These are phyloP conservation scores for Drepana falcataria DNA, from an alignment of 2,888 invertebrate species.

Conservation along the genomic window DNA sequence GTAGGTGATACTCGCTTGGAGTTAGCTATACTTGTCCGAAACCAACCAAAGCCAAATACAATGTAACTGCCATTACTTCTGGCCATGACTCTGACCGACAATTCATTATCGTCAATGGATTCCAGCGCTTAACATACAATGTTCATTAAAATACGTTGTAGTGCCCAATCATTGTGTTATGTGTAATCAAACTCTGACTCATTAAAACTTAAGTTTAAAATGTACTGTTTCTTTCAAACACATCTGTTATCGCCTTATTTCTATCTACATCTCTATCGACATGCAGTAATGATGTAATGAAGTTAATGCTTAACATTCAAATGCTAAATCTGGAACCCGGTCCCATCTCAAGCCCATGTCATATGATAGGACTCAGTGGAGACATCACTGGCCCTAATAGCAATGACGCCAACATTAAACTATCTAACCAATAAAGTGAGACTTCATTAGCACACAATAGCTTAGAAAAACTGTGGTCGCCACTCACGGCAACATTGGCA, in stretches of 20 bases:
- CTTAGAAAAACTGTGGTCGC: constrained; percentile 15
- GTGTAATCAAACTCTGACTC: neutral
- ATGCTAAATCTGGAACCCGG: too few species aligned
- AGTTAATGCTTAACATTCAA: too few species aligned
- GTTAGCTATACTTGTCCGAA: neutral
- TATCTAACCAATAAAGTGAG: neutral
- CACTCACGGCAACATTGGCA: neutral
- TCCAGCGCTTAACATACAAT: neutral
- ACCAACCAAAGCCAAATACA: neutral
- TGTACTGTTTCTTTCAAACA: too few species aligned
- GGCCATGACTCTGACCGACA: neutral
- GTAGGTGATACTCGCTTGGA: neutral
- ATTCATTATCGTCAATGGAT: neutral
- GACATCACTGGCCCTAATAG: too few species aligned
- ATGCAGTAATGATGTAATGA: too few species aligned
- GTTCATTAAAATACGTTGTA: neutral
- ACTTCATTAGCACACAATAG: constrained; percentile 38
- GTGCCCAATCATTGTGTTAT: neutral
- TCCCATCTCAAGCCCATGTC: too few species aligned
- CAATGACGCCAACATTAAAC: neutral
- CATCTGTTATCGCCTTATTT: too few species aligned
- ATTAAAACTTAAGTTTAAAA: too few species aligned
- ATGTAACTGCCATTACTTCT: neutral
- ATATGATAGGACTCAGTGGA: too few species aligned
- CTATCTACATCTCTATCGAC: too few species aligned